phyloP scores from a whole-genome alignment of 2,888 invertebrate species.

The Hoplodrina ambigua region DNA sequence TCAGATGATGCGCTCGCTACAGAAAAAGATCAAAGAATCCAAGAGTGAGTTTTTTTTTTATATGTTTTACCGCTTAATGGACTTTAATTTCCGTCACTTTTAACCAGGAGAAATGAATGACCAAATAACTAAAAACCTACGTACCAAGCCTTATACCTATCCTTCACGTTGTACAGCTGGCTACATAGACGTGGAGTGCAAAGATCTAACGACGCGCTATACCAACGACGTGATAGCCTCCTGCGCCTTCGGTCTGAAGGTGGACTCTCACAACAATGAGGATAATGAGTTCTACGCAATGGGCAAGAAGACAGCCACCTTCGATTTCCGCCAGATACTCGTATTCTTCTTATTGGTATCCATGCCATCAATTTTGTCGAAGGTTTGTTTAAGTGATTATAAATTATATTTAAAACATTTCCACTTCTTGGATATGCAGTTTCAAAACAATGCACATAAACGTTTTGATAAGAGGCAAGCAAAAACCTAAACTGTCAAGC shows the following conservation, averaged over 20 bases:
- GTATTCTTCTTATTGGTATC: constrained; percentile 59
- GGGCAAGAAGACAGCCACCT: constrained; percentile 82
- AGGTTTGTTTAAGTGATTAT: constrained; percentile 52
- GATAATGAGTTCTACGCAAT: constrained; percentile 89
- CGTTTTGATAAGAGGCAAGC: too few species aligned
- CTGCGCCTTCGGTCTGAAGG: constrained; percentile 87
- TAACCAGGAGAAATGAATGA: not conserved
- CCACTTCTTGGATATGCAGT: too few species aligned
- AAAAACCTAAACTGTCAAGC: too few species aligned
- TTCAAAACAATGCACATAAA: too few species aligned
- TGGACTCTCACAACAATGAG: constrained; percentile 88
- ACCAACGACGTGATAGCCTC: constrained; percentile 89
- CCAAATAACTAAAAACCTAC: too few species aligned
- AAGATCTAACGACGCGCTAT: constrained; percentile 83
- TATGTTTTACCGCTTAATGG: too few species aligned
- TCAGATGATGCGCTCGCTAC: constrained; percentile 71
- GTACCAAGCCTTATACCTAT: too few species aligned
- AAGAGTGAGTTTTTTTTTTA: constrained; percentile 64
- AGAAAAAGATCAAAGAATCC: constrained; percentile 65
- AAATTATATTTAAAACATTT: too few species aligned
- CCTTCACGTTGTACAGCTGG: constrained; percentile 53
- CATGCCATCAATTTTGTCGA: constrained; percentile 62
- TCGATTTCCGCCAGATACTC: constrained; percentile 63
- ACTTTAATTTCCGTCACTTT: not conserved
- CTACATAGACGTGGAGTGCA: constrained; percentile 78